These are phyloP conservation scores for Macrophya annulata DNA, from an alignment of 2,888 invertebrate species.

Conservation along the genomic window DNA sequence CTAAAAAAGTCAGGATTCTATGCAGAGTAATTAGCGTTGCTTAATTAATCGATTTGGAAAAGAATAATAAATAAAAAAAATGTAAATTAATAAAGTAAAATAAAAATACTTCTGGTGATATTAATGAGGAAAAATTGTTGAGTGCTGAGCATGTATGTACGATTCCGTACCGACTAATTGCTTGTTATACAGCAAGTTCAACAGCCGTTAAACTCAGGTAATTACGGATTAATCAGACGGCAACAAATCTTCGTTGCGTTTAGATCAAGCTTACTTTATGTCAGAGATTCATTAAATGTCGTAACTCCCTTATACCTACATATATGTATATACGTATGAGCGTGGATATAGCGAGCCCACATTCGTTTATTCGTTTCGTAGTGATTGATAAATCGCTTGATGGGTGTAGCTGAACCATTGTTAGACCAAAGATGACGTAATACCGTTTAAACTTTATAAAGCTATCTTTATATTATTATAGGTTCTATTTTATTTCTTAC, in stretches of 20 bases:
- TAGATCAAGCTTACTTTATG: conserved; percentile 54
- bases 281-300: conserved; percentile 30
- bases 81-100: neutral
- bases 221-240: conserved; percentile 63
- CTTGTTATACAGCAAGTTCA: conserved; percentile 40
- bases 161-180: conserved; percentile 2
- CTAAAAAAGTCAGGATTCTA: neutral
- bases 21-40: neutral
- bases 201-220: conserved; percentile 57
- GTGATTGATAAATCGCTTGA: conserved; percentile 51
- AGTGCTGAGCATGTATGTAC: neutral
- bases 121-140: neutral
- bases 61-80: neutral
- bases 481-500: neutral
- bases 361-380: conserved; percentile 32
- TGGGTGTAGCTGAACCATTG: conserved; percentile 47
- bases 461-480: conserved; percentile 20
- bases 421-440: conserved; percentile 49
- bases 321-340: neutral
- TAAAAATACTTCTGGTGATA: neutral
- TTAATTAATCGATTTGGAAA: neutral
- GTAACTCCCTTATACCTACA: conserved; percentile 12
- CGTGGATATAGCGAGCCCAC: conserved; percentile 17
- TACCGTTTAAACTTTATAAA: conserved; percentile 29
- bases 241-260: conserved; percentile 65